A percentile compares a stretch with the other conserved stretches of the same genome.
Conservation (phyloP, 2,797 vertebrate species). For the Danio choprae region DNA sequence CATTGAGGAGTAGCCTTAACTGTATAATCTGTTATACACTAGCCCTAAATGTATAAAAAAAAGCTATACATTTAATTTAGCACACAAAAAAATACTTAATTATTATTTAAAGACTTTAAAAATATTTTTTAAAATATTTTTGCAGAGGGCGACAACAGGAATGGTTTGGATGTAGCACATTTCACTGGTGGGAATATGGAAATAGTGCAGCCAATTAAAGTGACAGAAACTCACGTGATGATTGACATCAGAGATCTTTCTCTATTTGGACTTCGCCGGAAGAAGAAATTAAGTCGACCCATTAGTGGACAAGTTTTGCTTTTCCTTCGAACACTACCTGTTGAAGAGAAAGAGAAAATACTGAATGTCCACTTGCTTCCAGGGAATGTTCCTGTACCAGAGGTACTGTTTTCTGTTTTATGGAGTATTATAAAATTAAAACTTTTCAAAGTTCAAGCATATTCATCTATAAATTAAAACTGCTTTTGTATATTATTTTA, state of each 20-base stretch:
- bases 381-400: slow-evolving; percentile 8
- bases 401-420: slow-evolving; percentile 45
- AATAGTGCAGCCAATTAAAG: not conserved
- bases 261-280: slow-evolving; percentile 3
- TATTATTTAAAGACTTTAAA: too few relatives aligned
- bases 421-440: too few relatives aligned
- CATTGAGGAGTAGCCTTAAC: too few relatives aligned
- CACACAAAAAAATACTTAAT: not conserved
- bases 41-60: too few relatives aligned
- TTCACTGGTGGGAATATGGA: slow-evolving; percentile 37
- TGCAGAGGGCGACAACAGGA: not conserved
- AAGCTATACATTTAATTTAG: not conserved
- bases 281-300: not conserved
- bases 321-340: slow-evolving; percentile 8
- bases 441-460: too few relatives aligned
- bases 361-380: slow-evolving; percentile 38
- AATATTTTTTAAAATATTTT: slow-evolving; percentile 7
- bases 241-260: slow-evolving; percentile 51
- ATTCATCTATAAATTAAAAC: too few relatives aligned
- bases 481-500: too few relatives aligned
- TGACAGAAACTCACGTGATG: slow-evolving; percentile 59
- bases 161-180: slow-evolving; percentile 40
- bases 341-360: not conserved
- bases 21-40: too few relatives aligned
- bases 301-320: slow-evolving; percentile 30